Evolutionary conservation across 2,797 vertebrate genomes (phyloP), one percentile per base, ranked within the genome.

Genomic region (Oreochromis mossambicus): DNA sequence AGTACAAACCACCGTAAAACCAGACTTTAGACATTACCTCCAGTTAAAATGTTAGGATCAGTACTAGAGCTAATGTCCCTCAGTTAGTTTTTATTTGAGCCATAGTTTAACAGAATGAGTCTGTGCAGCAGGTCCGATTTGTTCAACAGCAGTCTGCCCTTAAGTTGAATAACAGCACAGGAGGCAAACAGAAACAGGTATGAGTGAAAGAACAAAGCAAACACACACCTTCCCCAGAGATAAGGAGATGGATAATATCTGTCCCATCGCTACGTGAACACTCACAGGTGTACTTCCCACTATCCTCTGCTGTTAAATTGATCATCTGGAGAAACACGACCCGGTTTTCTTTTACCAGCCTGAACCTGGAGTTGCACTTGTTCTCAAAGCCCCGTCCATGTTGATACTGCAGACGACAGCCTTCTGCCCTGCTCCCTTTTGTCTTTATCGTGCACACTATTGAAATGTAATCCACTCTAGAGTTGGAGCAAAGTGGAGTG

Each of bases 301-400:
- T 83, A 19, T 95, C 92, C 34, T 14, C 83, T 82, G 83, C 13
- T 80, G 70, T 90, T 86, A 94, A 83, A 48, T n/a, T 12, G 19
- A 6, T 93, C 79, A 93, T 81, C 5, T 82, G 78, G 2, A 95
- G 86, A 68, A 90, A 87, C 1, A 83, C 14, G 2, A 55, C 82
- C 8, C 77, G 50, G 48, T 81, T 88, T 26, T 81, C 2, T 13
- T 0, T 32, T 10, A 15, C 15, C 0, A 94, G 56, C 8, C 3
- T 78, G 43, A 94, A 86, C 6, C 83, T 93, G 73, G 88, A 80
- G 85, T 34, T 80, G 83, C 93, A 95, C 2, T 38, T 0, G 0
- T 38, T 5, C 29, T 4, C 3, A 75, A 82, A 80, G 32, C 0
- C 54, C 0, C 1, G 2, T 29, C 0, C 21, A 4, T 2, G 0